Evolutionary conservation across 1,140 invertebrate species (phyloP).

Genomic region (Drosophila ironensis): DNA sequence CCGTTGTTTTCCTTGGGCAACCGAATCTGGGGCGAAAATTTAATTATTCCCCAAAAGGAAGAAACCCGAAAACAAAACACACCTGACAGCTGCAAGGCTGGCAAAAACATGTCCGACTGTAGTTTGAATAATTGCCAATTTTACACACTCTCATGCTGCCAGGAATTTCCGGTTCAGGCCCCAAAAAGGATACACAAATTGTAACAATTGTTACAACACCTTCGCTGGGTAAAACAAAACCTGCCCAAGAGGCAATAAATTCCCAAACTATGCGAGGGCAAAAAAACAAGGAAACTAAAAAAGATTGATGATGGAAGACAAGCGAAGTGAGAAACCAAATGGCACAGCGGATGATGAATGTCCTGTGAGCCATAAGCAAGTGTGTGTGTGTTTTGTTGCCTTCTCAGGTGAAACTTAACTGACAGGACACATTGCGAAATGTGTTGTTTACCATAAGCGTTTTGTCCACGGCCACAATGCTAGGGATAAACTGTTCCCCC

Average conservation of each 20-base stretch:
- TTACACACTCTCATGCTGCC: slow-evolving; percentile 30
- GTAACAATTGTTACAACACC: slow-evolving; percentile 41
- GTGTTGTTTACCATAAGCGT: slow-evolving; percentile 60
- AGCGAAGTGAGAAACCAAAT: slow-evolving; percentile 55
- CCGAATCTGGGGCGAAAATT: slow-evolving; percentile 50
- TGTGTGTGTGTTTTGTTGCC: too few relatives aligned
- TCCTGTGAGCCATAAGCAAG: slow-evolving; percentile 46
- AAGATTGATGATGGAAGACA: slow-evolving; percentile 65
- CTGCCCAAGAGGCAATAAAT: slow-evolving; percentile 50
- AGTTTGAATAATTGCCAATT: slow-evolving; percentile 74
- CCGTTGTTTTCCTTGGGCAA: background rate
- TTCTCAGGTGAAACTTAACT: slow-evolving; percentile 28
- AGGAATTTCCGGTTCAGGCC: background rate
- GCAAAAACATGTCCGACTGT: slow-evolving; percentile 53
- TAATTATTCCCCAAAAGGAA: slow-evolving; percentile 52
- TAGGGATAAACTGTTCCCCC: background rate
- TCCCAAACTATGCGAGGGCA: slow-evolving; percentile 25
- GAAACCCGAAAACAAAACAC: slow-evolving; percentile 37
- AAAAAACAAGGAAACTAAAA: slow-evolving; percentile 40
- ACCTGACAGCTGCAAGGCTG: slow-evolving; percentile 21
- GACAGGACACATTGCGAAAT: slow-evolving; percentile 55
- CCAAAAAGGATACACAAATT: slow-evolving; percentile 36
- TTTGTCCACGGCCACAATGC: slow-evolving; percentile 6
- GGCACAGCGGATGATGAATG: slow-evolving; percentile 68
- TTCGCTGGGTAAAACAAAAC: slow-evolving; percentile 5